Evolutionary conservation across 2,113 vertebrate genomes (phyloP), one percentile per base, ranked within the genome.

Genomic region (Leptodactylus fuscus): DNA sequence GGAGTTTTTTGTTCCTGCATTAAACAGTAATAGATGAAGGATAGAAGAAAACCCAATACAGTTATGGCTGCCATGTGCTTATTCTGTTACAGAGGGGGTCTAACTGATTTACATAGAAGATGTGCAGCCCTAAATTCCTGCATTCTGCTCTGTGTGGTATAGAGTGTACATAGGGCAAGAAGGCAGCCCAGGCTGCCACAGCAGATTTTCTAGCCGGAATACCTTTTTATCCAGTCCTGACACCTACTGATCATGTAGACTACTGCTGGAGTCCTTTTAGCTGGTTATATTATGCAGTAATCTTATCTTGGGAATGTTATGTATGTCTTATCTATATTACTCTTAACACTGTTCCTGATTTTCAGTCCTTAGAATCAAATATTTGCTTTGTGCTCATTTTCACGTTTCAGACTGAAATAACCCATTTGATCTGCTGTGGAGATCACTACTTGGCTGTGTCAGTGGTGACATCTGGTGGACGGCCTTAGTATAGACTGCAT

Each of bases 381-480:
- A 65, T 65, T 15, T 65, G 32, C 15, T 7, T 32, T 32, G 2
- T 65, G 27, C 7, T 32, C 12, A 29, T 27, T 15, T 67, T 67
- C 15, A 67, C 34, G 62, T 18, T 67, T 32, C 29, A 67, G 29
- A 2, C 60, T 67, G 29, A 62, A 62, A 27, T 11, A 62, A 32
- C 16, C 16, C 32, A 18, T 67, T 32, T 65, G 53, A 65, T 65
- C 20, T n/a, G 13, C 8, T 36, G 24, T 27, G 36, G 65, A 10
- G 65, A 24, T 46, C 22, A 27, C 22, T 13, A 16, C n/a, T n/a
- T n/a, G n/a, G n/a, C n/a, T n/a, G n/a, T 49, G 49, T 85, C 73
- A 69, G 46, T 55, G 76, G 46, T 24, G 83, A 70, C 83, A 80
- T 78, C 83, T 79, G 36, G 75, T 85, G 83, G 75, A 29, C 13